Percentiles rank a stretch among this genome's conserved stretches.
phyloP scores from a whole-genome alignment of 2,888 invertebrate genomes.

The Ophion slaviceki region DNA sequence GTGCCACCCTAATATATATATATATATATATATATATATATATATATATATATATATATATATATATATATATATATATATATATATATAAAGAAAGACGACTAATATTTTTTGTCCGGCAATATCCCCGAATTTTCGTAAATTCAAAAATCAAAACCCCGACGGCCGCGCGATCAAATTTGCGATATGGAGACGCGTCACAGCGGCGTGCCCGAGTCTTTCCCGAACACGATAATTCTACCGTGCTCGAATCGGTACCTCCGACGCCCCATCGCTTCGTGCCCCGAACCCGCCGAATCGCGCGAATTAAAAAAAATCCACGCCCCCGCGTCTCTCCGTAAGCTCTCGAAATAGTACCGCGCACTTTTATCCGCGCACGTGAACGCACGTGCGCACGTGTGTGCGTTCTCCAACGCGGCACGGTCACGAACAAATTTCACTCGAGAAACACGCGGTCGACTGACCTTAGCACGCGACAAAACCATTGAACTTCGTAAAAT shows the following conservation, averaged over 20 bases:
- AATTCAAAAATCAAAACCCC: neutral
- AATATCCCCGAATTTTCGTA: neutral
- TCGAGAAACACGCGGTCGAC: constrained; percentile 39
- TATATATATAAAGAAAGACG: too few relatives aligned
- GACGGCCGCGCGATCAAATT: neutral
- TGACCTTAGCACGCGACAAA: constrained; percentile 42
- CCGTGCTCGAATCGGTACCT: constrained; percentile 9
- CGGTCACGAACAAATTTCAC: constrained; percentile 51
- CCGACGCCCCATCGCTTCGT: neutral
- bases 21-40: too few relatives aligned
- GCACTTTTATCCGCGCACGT: constrained; percentile 70
- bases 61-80: too few relatives aligned
- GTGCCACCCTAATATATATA: too few relatives aligned
- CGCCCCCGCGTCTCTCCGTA: constrained; percentile 76
- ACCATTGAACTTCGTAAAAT: constrained; percentile 26
- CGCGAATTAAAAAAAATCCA: constrained; percentile 62
- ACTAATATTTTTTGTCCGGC: too few relatives aligned
- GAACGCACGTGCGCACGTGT: neutral
- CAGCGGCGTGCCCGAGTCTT: neutral
- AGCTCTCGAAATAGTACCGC: constrained; percentile 77
- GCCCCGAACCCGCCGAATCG: too few relatives aligned
- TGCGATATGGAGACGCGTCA: neutral
- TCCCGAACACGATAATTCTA: constrained; percentile 67
- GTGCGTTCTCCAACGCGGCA: constrained; percentile 36
- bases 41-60: too few relatives aligned